Evolutionary conservation across 92 coral and sea anemone genomes (phyloP).

Genomic region (Porites divaricata): DNA sequence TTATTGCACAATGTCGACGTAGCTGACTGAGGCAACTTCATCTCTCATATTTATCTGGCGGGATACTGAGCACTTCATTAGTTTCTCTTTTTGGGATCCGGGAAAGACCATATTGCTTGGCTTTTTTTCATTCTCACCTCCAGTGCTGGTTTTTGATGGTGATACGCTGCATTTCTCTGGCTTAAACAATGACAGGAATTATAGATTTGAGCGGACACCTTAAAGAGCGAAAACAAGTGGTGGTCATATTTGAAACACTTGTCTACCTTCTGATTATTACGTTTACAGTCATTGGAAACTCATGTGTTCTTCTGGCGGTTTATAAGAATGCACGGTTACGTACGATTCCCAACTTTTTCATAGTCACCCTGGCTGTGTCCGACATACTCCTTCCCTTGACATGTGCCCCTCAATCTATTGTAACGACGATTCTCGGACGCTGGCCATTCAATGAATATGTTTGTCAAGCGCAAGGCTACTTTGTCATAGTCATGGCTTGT

Average conservation of each 20-base stretch:
- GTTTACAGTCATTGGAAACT: slow-evolving; percentile 57
- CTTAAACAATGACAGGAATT: background rate
- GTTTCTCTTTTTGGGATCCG: too few relatives aligned
- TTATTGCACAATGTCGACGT: too few relatives aligned
- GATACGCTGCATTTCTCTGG: too few relatives aligned
- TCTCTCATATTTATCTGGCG: too few relatives aligned
- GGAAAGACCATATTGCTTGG: too few relatives aligned
- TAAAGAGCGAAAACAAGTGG: background rate
- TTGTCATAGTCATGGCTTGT: slow-evolving; percentile 65
- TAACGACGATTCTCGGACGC: slow-evolving; percentile 43
- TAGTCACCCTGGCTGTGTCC: slow-evolving; percentile 69
- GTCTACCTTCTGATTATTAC: slow-evolving; percentile 38
- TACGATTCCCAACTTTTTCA: slow-evolving; percentile 63
- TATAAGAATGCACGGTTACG: slow-evolving; percentile 56
- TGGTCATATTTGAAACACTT: slow-evolving; percentile 35
- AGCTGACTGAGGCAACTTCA: too few relatives aligned
- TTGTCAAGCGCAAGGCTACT: slow-evolving; percentile 80
- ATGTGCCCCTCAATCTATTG: slow-evolving; percentile 60
- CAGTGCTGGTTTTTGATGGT: too few relatives aligned
- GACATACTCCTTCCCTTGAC: slow-evolving; percentile 62
- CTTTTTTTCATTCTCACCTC: too few relatives aligned
- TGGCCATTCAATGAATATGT: slow-evolving; percentile 62
- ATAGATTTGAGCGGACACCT: background rate
- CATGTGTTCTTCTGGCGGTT: slow-evolving; percentile 67
- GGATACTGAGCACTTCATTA: too few relatives aligned